phyloP scores from a whole-genome alignment of 1,140 invertebrate species.

The Frieseomelitta varia region DNA sequence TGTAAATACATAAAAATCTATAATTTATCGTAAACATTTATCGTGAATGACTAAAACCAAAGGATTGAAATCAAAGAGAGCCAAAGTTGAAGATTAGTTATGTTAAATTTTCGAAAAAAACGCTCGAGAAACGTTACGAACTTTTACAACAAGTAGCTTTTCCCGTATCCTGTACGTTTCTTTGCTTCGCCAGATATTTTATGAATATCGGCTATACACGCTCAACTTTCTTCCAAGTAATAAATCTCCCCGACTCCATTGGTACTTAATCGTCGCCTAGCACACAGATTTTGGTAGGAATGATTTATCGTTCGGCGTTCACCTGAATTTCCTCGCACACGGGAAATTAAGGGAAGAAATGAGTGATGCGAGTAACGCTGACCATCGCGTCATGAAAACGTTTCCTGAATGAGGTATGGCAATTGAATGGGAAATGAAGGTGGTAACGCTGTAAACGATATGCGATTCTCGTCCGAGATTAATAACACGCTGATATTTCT shows the following conservation, averaged over 20 bases:
- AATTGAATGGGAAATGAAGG: conserved; percentile 67
- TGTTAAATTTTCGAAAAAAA: background rate
- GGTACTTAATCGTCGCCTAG: conserved; percentile 32
- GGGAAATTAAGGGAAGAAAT: conserved; percentile 26
- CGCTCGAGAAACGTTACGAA: background rate
- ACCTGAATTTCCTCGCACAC: conserved; percentile 12
- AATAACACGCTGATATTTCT: conserved; percentile 55
- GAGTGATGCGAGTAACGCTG: background rate
- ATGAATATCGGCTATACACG: conserved; percentile 21
- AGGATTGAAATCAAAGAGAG: no score
- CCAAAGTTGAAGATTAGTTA: background rate
- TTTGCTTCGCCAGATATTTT: background rate
- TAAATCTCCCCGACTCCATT: conserved; percentile 36
- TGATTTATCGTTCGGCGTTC: conserved; percentile 30
- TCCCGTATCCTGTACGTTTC: background rate
- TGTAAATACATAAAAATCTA: no score
- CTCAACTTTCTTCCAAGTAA: conserved; percentile 16
- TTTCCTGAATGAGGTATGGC: conserved; percentile 29
- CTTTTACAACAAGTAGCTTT: background rate
- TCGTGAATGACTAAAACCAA: no score
- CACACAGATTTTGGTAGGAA: conserved; percentile 12
- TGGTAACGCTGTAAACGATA: conserved; percentile 34
- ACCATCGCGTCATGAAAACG: conserved; percentile 52
- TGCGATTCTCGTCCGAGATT: conserved; percentile 55
- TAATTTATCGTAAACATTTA: no score